phyloP scores from a whole-genome alignment of 2,888 invertebrate species.

The Cephus pygmeus region DNA sequence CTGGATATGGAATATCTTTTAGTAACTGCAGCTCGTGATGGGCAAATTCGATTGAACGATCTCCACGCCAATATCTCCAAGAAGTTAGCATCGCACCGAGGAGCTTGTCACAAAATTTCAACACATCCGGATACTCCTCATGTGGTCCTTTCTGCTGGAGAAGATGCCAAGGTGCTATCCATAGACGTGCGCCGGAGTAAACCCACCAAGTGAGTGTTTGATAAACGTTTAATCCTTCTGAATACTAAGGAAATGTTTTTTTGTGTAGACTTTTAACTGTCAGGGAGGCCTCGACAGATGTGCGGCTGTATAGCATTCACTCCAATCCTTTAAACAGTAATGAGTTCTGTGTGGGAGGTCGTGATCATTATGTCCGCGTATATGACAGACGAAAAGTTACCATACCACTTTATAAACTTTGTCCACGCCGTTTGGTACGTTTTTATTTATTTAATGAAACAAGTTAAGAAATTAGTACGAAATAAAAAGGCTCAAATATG shows the following conservation, averaged over 20 bases:
- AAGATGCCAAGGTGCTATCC: slow-evolving; percentile 85
- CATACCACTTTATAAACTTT: slow-evolving; percentile 72
- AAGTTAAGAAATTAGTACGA: neutral
- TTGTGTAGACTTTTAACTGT: slow-evolving; percentile 69
- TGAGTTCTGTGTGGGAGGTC: slow-evolving; percentile 87
- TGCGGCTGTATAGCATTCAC: slow-evolving; percentile 89
- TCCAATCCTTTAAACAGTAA: slow-evolving; percentile 82
- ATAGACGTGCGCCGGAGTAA: slow-evolving; percentile 83
- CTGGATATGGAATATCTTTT: slow-evolving; percentile 83
- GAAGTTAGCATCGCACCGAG: slow-evolving; percentile 76
- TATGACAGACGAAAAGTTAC: slow-evolving; percentile 77
- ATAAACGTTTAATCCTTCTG: neutral
- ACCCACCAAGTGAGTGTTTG: slow-evolving; percentile 70
- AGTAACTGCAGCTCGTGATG: slow-evolving; percentile 90
- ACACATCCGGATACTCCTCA: slow-evolving; percentile 81
- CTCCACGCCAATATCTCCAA: slow-evolving; percentile 67
- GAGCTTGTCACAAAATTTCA: slow-evolving; percentile 88
- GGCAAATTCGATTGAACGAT: slow-evolving; percentile 78
- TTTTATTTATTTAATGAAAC: neutral
- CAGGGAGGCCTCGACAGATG: slow-evolving; percentile 69
- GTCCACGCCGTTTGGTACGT: slow-evolving; percentile 71
- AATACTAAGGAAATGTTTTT: neutral
- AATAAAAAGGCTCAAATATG: neutral
- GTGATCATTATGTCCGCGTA: slow-evolving; percentile 81
- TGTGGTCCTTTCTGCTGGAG: slow-evolving; percentile 85